Percentiles rank a stretch among this genome's conserved stretches.
These are phyloP conservation scores for Sus scrofa DNA, from an alignment of 2,113 vertebrate genomes.

Conservation along the genomic window T2T-Sscrofa CM000826.6:17703001-17703500, in stretches of 20 bases:
- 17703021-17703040: background rate
- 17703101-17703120: background rate
- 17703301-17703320: background rate
- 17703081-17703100: background rate
- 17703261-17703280: too few relatives aligned
- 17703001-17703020: background rate
- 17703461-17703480: background rate
- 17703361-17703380: background rate
- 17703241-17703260: background rate
- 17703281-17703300: background rate
- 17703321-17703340: too few relatives aligned
- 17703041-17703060: background rate
- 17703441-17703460: slow-evolving; percentile 54
- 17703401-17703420: slow-evolving; percentile 48
- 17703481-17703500: background rate
- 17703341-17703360: background rate
- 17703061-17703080: background rate
- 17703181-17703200: background rate
- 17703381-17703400: background rate
- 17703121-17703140: background rate
- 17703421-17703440: slow-evolving; percentile 38
- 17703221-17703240: background rate
- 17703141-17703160: background rate
- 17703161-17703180: background rate
- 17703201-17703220: background rate